Conservation (phyloP, 2,113 vertebrate genomes). For the Deroptyus accipitrinus region DNA sequence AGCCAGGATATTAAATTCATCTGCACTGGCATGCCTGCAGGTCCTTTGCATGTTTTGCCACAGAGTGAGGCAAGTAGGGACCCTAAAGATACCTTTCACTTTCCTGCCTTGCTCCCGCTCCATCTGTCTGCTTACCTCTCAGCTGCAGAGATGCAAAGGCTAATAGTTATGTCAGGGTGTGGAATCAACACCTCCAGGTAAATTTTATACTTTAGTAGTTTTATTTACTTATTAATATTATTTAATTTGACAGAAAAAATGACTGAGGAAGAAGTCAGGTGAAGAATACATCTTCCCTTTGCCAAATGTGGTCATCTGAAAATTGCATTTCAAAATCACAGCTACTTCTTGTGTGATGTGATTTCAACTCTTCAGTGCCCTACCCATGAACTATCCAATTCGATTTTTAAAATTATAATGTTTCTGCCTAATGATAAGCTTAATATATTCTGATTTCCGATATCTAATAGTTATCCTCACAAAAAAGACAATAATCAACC, state of each 20-base stretch:
- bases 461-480: not conserved
- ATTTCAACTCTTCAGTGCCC: slow-evolving; percentile 20
- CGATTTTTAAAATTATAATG: not conserved
- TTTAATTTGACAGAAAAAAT: not conserved
- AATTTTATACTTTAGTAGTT: not conserved
- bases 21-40: not conserved
- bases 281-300: not conserved
- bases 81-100: not conserved
- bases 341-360: slow-evolving; percentile 9
- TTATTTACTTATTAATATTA: not conserved
- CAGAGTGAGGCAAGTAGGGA: accelerated
- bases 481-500: not conserved
- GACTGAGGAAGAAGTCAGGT: slow-evolving; percentile 4
- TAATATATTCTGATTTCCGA: not conserved
- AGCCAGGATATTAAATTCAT: not conserved
- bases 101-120: not conserved
- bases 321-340: not conserved
- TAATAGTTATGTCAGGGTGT: not conserved
- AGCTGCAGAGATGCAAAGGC: not conserved
- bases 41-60: not conserved
- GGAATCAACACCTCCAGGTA: not conserved
- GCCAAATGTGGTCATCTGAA: not conserved
- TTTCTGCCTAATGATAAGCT: not conserved
- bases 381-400: not conserved
- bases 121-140: not conserved